Conservation (phyloP, 2,888 invertebrate species). For the Synanthedon vespiformis region DNA sequence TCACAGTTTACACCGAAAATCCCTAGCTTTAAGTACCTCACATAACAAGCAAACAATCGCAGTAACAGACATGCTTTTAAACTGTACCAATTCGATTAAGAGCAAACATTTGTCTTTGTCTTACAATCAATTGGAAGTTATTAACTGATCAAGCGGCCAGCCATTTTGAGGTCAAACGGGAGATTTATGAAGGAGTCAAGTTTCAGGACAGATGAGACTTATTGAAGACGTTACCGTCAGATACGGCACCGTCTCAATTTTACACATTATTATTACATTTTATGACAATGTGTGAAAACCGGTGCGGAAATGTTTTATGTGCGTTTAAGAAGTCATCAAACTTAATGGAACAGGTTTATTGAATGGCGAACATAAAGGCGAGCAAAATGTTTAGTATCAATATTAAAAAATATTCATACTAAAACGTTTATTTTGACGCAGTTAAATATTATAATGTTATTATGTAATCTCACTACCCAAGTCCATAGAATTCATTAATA, state of each 20-base stretch:
- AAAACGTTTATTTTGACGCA: too few species aligned
- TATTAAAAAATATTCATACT: too few species aligned
- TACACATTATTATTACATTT: slow-evolving; percentile 8
- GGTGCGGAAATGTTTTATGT: too few species aligned
- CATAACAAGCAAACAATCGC: slow-evolving; percentile 27
- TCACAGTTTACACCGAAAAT: slow-evolving; percentile 32
- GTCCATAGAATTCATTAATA: too few species aligned
- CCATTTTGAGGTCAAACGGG: slow-evolving; percentile 29
- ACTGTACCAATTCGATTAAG: slow-evolving; percentile 26
- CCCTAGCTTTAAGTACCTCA: slow-evolving; percentile 8
- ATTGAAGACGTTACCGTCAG: not conserved
- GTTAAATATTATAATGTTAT: too few species aligned
- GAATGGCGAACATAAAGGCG: too few species aligned
- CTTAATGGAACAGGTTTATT: too few species aligned
- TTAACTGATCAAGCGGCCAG: slow-evolving; percentile 37
- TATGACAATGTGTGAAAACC: too few species aligned
- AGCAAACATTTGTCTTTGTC: slow-evolving; percentile 10
- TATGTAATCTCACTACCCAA: too few species aligned
- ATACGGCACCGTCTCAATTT: not conserved
- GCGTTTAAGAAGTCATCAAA: too few species aligned
- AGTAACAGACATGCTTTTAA: slow-evolving; percentile 19
- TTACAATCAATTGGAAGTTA: slow-evolving; percentile 42
- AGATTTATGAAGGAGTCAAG: slow-evolving; percentile 19
- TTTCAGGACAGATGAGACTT: slow-evolving; percentile 10
- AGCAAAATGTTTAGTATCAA: too few species aligned